A percentile compares a stretch with the other conserved stretches of the same genome.
These are phyloP conservation scores for Cololabis saira DNA, from an alignment of 2,113 vertebrate species.

Conservation along the genomic window DNA sequence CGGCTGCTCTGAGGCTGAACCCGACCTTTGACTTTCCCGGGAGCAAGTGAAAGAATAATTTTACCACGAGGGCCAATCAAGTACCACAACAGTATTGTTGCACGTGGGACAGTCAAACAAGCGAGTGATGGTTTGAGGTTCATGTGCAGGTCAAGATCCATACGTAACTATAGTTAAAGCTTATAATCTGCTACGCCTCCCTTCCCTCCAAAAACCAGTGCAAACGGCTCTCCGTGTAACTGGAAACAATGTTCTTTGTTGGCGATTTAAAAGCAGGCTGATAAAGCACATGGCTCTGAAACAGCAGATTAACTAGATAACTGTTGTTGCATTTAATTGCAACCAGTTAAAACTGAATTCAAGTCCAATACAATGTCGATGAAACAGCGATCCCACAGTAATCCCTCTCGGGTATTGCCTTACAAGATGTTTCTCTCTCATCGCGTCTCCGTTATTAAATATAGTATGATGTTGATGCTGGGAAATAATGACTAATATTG, in stretches of 20 bases:
- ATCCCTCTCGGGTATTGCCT: background rate
- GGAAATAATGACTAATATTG: background rate
- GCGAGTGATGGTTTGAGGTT: slow-evolving; percentile 3
- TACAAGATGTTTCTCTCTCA: background rate
- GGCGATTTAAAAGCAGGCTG: background rate
- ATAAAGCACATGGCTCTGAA: background rate
- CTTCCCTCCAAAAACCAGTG: background rate
- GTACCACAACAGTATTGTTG: slow-evolving; percentile 15
- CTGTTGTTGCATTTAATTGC: too few species aligned
- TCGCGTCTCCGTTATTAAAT: background rate
- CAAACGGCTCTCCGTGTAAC: background rate
- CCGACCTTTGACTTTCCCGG: slow-evolving; percentile 46
- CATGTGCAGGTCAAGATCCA: slow-evolving; percentile 11
- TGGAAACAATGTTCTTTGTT: background rate
- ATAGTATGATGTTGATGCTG: background rate
- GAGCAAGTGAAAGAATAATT: slow-evolving; percentile 24
- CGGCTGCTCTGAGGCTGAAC: slow-evolving; percentile 43
- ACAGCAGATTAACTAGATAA: too few species aligned
- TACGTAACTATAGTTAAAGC: background rate
- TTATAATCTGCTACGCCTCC: background rate
- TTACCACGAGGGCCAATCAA: slow-evolving; percentile 42
- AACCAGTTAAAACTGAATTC: too few species aligned
- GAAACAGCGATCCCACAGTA: background rate
- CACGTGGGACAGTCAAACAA: background rate
- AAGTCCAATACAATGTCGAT: background rate